Percentiles rank a stretch among this genome's conserved stretches.
Conservation (phyloP, 2,797 vertebrate species). For the Syngnathus acus region DNA sequence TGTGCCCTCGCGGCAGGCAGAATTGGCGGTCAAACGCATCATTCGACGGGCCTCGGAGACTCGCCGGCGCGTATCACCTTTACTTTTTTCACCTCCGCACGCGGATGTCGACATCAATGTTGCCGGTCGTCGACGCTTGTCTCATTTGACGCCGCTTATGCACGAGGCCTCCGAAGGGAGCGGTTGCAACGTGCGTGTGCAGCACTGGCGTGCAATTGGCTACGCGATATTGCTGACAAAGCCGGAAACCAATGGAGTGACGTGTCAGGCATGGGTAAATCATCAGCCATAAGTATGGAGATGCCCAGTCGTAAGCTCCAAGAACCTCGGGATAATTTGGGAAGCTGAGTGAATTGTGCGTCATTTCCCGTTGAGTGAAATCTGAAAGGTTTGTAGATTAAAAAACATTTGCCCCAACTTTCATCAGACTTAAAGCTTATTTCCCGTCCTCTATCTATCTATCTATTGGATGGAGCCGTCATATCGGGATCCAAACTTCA, state of each 20-base stretch:
- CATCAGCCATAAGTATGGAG: slow-evolving; percentile 3
- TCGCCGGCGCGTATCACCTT: not conserved
- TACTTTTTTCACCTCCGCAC: not conserved
- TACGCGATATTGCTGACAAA: not conserved
- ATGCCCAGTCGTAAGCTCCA: slow-evolving; percentile 1
- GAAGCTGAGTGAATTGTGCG: not conserved
- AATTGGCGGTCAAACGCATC: not conserved
- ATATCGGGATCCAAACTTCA: too few species aligned
- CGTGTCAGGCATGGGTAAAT: slow-evolving; percentile 1
- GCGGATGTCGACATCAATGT: not conserved
- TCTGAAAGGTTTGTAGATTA: not conserved
- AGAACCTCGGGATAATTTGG: slow-evolving; percentile 4
- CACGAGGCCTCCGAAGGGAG: not conserved
- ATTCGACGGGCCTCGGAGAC: not conserved
- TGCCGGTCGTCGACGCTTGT: not conserved
- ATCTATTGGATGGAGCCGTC: too few species aligned
- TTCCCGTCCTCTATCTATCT: too few species aligned
- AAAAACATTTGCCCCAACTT: not conserved
- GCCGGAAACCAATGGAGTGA: not conserved
- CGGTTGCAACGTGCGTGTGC: not conserved
- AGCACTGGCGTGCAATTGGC: not conserved
- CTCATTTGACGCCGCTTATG: slow-evolving; percentile 5
- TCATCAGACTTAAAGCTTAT: too few species aligned
- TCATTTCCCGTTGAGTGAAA: not conserved
- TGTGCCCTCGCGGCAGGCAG: slow-evolving; percentile 32